Evolutionary conservation across 2,113 vertebrate species (phyloP).

Genomic region (Zosterops hypoxanthus): DNA sequence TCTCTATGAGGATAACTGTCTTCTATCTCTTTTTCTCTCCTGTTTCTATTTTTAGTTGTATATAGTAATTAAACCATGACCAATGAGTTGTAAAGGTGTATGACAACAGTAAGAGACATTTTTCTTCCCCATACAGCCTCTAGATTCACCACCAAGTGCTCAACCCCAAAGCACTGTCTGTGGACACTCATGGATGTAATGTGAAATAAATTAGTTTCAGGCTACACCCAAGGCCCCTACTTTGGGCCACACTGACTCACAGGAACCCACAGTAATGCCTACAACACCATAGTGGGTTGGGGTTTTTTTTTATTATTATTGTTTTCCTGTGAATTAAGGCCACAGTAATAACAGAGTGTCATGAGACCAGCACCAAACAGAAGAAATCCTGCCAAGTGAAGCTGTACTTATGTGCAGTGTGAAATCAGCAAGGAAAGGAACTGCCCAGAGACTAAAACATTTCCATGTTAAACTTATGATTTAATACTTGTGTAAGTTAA

Average conservation of each 20-base stretch:
- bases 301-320: neutral
- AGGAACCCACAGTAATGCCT: neutral
- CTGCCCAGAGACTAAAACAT: constrained; percentile 34
- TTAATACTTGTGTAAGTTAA: constrained; percentile 64
- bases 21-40: neutral
- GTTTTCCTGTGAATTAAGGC: constrained; percentile 1
- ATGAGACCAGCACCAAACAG: neutral
- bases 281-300: neutral
- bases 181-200: neutral
- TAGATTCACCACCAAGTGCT: neutral
- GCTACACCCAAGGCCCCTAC: neutral
- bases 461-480: constrained; percentile 43
- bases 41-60: neutral
- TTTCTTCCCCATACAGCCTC: neutral
- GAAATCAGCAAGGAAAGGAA: constrained; percentile 29
- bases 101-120: neutral
- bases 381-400: constrained; percentile 24
- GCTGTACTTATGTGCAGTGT: neutral
- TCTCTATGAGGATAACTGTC: neutral
- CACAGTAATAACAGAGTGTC: constrained; percentile 26
- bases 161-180: neutral
- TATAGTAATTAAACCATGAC: neutral
- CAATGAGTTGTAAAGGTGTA: neutral
- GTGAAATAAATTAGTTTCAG: neutral
- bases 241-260: neutral